Evolutionary conservation across 2,797 vertebrate genomes (phyloP), one percentile per base, ranked within the genome.

Genomic region (Propithecus perrieri): DNA sequence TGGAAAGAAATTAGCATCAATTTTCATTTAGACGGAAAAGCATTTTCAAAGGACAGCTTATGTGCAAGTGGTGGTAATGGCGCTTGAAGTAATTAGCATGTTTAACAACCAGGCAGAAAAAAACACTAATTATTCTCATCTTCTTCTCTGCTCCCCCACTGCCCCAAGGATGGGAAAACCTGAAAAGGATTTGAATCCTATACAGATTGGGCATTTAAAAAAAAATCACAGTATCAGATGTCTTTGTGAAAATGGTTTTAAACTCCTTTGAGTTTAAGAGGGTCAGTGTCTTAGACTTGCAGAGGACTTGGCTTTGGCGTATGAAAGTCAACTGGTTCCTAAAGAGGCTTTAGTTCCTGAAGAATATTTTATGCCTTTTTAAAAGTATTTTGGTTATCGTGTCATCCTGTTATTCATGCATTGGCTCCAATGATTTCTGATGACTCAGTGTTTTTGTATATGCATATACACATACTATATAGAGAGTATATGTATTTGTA

Each of bases 1-100:
- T 89, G 48, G 79, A 91, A 94, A 94, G 89, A 97, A 96, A 93
- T 96, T 96, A 94, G 38, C 87, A 94, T 97, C 94, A 94, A 57
- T 97, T 96, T 96, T 96, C 57, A 69, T 97, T 96, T 71, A 84
- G 76, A 92, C 57, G 80, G 89, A 94, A 93, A 96, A 93, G 61
- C 91, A 72, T 81, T 97, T 97, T 96, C 93, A 91, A 84, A 96
- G 94, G 80, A 92, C 2, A 1, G 93, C 87, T 94, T 97, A 71
- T 87, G 63, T 53, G 84, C 85, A 92, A 20, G 59, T 75, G 84
- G 69, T 4, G 12, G 89, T 85, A 97, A 93, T 95, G 93, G 81
- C 0, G 59, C 95, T 96, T 96, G 87, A 95, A 96, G 93, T 95
- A 92, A 98, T 97, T 89, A 97, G 91, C 55, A 67, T 92, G 91